These are phyloP conservation scores for Hyalella azteca DNA, from an alignment of 2,888 invertebrate species.

Conservation along the genomic window DNA sequence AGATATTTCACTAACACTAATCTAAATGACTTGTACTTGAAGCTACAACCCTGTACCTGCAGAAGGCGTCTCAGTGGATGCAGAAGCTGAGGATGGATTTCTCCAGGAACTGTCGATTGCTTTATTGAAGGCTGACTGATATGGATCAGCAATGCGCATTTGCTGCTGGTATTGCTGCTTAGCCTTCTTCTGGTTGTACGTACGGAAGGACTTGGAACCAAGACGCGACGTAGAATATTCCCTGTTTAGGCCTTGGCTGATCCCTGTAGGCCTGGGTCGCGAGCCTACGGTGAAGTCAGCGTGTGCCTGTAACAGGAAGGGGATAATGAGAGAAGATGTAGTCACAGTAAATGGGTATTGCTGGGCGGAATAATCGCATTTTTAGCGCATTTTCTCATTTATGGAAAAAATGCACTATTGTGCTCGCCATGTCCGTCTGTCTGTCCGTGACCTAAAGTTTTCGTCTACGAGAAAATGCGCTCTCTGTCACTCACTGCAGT, in stretches of 20 bases:
- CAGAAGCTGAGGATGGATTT: background rate
- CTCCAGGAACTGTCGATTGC: background rate
- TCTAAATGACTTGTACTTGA: no score
- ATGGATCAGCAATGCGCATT: background rate
- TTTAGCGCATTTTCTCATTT: no score
- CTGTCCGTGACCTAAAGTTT: no score
- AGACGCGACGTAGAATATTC: background rate
- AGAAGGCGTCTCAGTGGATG: background rate
- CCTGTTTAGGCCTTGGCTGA: background rate
- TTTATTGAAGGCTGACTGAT: constrained; percentile 29
- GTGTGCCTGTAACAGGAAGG: background rate
- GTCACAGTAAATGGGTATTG: no score
- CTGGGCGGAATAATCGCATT: no score
- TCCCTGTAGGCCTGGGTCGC: background rate
- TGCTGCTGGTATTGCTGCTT: constrained; percentile 22
- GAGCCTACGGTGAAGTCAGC: background rate
- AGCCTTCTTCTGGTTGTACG: constrained; percentile 23
- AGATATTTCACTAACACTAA: no score
- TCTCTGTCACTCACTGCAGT: no score
- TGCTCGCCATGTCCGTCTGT: no score
- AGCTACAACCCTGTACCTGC: background rate
- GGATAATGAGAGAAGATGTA: no score
- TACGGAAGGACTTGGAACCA: background rate
- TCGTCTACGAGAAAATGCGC: no score
- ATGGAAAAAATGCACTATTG: no score